Conservation (phyloP, 2,888 invertebrate genomes). For the Gnatocerus cornutus region DNA sequence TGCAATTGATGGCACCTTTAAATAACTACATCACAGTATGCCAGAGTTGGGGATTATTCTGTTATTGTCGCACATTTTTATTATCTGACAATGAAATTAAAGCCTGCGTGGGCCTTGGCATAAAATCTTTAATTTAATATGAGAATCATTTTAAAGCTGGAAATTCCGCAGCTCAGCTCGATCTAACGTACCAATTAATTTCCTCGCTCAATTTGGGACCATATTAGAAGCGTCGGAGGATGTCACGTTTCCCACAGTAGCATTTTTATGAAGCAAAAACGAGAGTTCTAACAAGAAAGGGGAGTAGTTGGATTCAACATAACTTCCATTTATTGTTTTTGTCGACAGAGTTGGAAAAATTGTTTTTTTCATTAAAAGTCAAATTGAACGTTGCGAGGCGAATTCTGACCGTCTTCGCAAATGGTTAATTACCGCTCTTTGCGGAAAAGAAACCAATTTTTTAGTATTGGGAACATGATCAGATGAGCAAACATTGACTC, state of each 20-base stretch:
- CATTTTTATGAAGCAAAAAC: conserved; percentile 27
- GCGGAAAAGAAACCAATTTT: too few relatives aligned
- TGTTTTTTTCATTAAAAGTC: conserved; percentile 1
- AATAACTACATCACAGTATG: too few relatives aligned
- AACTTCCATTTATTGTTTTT: conserved; percentile 22
- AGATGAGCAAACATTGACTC: background rate
- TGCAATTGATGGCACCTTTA: too few relatives aligned
- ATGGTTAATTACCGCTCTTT: background rate
- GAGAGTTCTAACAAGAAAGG: conserved; percentile 24
- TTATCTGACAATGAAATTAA: conserved; percentile 3
- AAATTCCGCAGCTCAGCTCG: conserved; percentile 9
- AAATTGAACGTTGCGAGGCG: background rate
- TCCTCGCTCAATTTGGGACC: conserved; percentile 27
- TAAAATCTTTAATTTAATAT: conserved; percentile 16
- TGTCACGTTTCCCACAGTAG: conserved; percentile 17
- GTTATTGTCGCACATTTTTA: background rate
- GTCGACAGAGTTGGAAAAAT: background rate
- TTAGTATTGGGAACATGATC: too few relatives aligned
- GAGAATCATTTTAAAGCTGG: conserved; percentile 21
- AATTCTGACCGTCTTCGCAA: background rate
- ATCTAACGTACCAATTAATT: conserved; percentile 29
- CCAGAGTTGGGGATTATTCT: too few relatives aligned
- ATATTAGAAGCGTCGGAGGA: conserved; percentile 18
- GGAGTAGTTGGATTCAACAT: conserved; percentile 22
- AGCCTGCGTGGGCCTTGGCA: background rate